Evolutionary conservation across 2,797 vertebrate genomes (phyloP).

Genomic region (Danio aesculapii): DNA sequence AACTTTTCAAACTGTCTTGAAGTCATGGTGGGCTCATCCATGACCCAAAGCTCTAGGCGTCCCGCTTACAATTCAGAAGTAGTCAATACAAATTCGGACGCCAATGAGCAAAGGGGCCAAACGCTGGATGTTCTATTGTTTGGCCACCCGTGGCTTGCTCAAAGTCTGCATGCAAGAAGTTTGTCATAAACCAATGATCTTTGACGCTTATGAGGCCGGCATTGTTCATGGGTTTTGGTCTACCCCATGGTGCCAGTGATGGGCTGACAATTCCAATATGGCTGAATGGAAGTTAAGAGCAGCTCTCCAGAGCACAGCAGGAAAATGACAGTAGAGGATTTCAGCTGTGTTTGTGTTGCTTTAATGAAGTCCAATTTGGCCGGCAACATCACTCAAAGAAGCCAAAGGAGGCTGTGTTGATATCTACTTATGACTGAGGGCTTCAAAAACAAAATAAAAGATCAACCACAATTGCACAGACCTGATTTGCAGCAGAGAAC

Average conservation of each 20-base stretch:
- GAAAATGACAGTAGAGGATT: conserved; percentile 27
- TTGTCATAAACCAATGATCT: conserved; percentile 60
- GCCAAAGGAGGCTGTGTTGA: conserved; percentile 1
- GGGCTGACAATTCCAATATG: conserved; percentile 49
- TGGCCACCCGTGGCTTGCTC: conserved; percentile 62
- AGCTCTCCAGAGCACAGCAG: conserved; percentile 43
- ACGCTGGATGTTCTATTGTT: conserved; percentile 55
- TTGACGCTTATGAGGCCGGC: conserved; percentile 49
- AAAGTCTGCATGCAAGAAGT: conserved; percentile 64
- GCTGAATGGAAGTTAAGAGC: conserved; percentile 42
- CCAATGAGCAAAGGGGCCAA: conserved; percentile 41
- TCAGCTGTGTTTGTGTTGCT: conserved; percentile 49
- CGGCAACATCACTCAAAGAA: conserved; percentile 10
- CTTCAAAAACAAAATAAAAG: conserved; percentile 14
- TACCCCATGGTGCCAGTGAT: conserved; percentile 44
- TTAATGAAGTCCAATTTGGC: conserved; percentile 37
- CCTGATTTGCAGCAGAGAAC: conserved; percentile 2
- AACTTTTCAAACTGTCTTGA: conserved; percentile 46
- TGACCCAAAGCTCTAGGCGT: conserved; percentile 24
- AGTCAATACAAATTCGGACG: conserved; percentile 56
- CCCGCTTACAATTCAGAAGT: conserved; percentile 53
- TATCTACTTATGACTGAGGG: conserved; percentile 6
- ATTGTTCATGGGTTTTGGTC: conserved; percentile 45
- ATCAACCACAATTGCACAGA: not conserved
- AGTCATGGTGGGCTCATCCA: conserved; percentile 41